phyloP scores from a whole-genome alignment of 1,140 invertebrate species.

The Maniola jurtina region DNA sequence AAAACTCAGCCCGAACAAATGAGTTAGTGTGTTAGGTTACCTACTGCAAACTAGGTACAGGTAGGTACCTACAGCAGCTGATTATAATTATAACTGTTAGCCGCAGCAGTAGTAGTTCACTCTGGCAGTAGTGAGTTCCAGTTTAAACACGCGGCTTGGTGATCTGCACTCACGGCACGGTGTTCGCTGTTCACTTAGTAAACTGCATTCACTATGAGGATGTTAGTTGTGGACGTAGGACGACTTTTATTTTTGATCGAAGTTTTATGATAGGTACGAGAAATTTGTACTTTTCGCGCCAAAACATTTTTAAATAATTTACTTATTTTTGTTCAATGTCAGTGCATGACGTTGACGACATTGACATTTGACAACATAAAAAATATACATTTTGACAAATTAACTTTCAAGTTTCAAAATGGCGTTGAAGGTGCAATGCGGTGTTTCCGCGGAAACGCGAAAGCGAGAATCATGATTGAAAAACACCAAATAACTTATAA shows the following conservation, averaged over 20 bases:
- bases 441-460: slow-evolving; percentile 74
- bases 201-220: slow-evolving; percentile 28
- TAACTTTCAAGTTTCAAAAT: slow-evolving; percentile 55
- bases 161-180: background rate
- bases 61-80: too few species aligned
- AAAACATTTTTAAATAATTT: background rate
- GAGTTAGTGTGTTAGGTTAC: too few species aligned
- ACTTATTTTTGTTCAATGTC: background rate
- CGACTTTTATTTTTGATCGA: slow-evolving; percentile 5
- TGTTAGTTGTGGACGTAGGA: slow-evolving; percentile 27
- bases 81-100: too few species aligned
- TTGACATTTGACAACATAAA: slow-evolving; percentile 16
- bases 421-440: slow-evolving; percentile 74
- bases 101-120: too few species aligned
- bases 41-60: background rate
- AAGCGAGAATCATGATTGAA: slow-evolving; percentile 67
- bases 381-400: slow-evolving; percentile 42
- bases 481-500: slow-evolving; percentile 55
- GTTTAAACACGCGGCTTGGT: background rate
- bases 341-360: slow-evolving; percentile 9
- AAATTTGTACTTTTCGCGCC: too few species aligned
- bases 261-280: background rate
- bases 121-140: too few species aligned
- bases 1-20: too few species aligned
- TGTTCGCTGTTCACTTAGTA: background rate